Evolutionary conservation across 2,113 vertebrate genomes (phyloP).

Genomic region (Boulengeromyrus knoepffleri): DNA sequence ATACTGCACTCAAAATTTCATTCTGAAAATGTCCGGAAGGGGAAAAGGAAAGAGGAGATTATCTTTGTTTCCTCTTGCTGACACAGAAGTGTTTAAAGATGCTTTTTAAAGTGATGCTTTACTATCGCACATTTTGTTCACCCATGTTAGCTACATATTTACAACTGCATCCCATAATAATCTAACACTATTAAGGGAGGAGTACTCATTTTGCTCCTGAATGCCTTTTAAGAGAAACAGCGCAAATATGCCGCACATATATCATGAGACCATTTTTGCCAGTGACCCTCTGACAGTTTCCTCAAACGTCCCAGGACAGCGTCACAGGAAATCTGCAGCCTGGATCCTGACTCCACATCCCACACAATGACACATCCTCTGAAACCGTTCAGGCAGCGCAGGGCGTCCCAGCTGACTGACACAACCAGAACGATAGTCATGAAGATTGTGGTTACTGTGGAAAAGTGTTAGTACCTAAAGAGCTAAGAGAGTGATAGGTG

Average conservation of each 20-base stretch:
- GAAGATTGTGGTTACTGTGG: not conserved
- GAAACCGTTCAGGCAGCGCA: not conserved
- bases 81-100: slow-evolving; percentile 6
- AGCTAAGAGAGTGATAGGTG: slow-evolving; percentile 18
- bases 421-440: not conserved
- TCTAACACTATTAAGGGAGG: not conserved
- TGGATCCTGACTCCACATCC: slow-evolving; percentile 15
- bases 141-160: not conserved
- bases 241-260: not conserved
- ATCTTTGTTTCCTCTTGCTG: slow-evolving; percentile 9
- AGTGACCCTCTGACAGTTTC: not conserved
- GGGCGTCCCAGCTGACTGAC: slow-evolving; percentile 16
- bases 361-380: slow-evolving; percentile 12
- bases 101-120: not conserved
- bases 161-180: not conserved
- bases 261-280: not conserved
- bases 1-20: not conserved
- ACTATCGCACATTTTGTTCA: not conserved
- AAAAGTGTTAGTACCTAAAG: not conserved
- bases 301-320: slow-evolving; percentile 43
- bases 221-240: not conserved
- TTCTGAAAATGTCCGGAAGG: not conserved
- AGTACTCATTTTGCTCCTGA: not conserved
- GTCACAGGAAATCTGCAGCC: slow-evolving; percentile 54
- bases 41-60: slow-evolving; percentile 23